phyloP scores from a whole-genome alignment of 1,140 invertebrate species.

The Stegodyphus dumicola region DNA sequence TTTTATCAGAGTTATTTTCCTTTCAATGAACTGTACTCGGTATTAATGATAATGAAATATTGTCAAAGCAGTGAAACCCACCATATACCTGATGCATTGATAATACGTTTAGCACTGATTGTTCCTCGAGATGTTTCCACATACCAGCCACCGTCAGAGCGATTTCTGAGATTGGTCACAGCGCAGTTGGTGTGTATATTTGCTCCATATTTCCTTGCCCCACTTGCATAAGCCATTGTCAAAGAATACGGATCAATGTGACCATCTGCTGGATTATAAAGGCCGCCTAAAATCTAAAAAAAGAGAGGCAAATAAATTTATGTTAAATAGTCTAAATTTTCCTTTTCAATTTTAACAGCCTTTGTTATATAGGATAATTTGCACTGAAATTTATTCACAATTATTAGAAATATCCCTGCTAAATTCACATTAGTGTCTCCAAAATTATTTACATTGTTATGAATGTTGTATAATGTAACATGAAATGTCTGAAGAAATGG shows the following conservation, averaged over 20 bases:
- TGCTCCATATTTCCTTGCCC: conserved; percentile 67
- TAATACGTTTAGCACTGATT: conserved; percentile 65
- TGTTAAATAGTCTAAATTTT: too few relatives aligned
- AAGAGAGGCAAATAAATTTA: neutral
- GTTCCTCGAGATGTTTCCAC: conserved; percentile 65
- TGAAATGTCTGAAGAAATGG: too few relatives aligned
- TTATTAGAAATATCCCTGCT: too few relatives aligned
- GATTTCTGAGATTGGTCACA: conserved; percentile 64
- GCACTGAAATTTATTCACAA: too few relatives aligned
- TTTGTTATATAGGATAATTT: too few relatives aligned
- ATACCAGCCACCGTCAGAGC: conserved; percentile 66
- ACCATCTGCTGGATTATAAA: conserved; percentile 68
- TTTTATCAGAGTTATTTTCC: too few relatives aligned
- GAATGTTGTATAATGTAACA: too few relatives aligned
- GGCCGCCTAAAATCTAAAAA: conserved; percentile 67
- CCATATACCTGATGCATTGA: conserved; percentile 68
- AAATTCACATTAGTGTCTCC: too few relatives aligned
- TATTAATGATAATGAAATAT: neutral
- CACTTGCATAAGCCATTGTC: conserved; percentile 68
- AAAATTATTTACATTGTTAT: too few relatives aligned
- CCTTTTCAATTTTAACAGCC: too few relatives aligned
- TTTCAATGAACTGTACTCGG: too few relatives aligned
- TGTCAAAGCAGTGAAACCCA: neutral
- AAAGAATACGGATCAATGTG: conserved; percentile 69
- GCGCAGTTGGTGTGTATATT: conserved; percentile 62